Evolutionary conservation across 2,888 invertebrate genomes (phyloP).

Genomic region (Ornithoptera alexandrae): DNA sequence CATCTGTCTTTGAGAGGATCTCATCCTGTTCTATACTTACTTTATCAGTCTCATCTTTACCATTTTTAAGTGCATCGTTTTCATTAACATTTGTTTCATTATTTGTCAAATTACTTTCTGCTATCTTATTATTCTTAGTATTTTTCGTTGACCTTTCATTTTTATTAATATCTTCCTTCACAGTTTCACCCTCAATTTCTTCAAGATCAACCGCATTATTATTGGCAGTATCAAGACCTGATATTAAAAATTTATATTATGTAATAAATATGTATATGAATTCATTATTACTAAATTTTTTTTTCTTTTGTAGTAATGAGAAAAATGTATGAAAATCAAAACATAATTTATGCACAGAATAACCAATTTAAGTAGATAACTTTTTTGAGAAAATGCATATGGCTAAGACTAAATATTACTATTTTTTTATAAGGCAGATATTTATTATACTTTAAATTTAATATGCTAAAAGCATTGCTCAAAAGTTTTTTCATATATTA

Average conservation of each 20-base stretch:
- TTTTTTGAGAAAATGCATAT: neutral
- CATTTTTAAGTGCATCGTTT: slow-evolving; percentile 66
- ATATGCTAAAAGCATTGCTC: no score
- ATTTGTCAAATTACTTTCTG: slow-evolving; percentile 55
- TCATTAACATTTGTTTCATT: slow-evolving; percentile 53
- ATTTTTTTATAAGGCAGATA: no score
- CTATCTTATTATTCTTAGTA: slow-evolving; percentile 60
- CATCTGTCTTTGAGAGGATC: slow-evolving; percentile 35
- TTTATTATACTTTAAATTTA: no score
- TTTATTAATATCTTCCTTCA: slow-evolving; percentile 68
- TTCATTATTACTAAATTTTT: neutral
- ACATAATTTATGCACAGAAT: neutral
- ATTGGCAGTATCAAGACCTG: slow-evolving; percentile 70
- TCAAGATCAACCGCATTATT: slow-evolving; percentile 59
- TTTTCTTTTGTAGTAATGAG: neutral
- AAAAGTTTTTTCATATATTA: no score
- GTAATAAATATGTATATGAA: neutral
- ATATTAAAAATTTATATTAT: slow-evolving; percentile 21
- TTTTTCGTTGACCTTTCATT: slow-evolving; percentile 68
- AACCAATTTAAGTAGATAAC: neutral
- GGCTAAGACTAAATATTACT: no score
- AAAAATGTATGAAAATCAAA: neutral
- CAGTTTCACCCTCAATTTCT: slow-evolving; percentile 52
- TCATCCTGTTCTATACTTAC: slow-evolving; percentile 58
- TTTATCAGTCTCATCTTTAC: slow-evolving; percentile 76